Base-by-base conservation (phyloP, 2,113 vertebrate genomes). In the Archocentrus centrarchus region DNA sequence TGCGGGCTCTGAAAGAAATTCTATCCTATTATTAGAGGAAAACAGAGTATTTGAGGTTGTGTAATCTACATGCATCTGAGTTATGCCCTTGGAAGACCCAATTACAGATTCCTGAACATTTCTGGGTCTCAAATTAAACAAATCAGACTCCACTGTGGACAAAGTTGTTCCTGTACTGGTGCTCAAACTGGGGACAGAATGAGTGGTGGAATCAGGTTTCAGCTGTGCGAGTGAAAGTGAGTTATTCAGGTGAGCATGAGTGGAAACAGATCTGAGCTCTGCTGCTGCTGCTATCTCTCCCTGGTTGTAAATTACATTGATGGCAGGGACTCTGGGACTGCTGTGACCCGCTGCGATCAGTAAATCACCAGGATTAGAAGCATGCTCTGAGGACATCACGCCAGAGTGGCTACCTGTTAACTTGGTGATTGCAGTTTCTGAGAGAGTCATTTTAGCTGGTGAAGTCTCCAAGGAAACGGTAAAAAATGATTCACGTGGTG, bases 291-390 rank as follows among this genome's bases (percentile, higher is more conserved):
- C 70, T 79, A 60, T 86, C 66, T 77, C 64, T 88, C 80, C 73
- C 55, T 57, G 83, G 81, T 83, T 86, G 82, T 91, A 87, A 89
- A 90, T 88, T 85, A 91, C 85, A 89, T 85, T 81, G 81, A 89
- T 89, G 79, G 79, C 73, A 68, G 82, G 62, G 86, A 83, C 81
- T 82, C 44, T 60, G 55, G 81, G n/a, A 75, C 83, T 86, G 81
- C 58, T 27, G 17, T 87, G 86, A 90, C 91, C 87, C 11, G 15
- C 77, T 85, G 88, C 81, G 86, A 76, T 83, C 77, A 77, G 80
- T 94, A 94, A 93, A 93, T 93, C 93, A 92, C 37, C 78, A 44
- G 87, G 85, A 90, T 91, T 88, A 88, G 92, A 89, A 85, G 79
- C 75, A 73, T 80, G 50, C 87, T 93, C 88, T 24, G 53, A 80